A percentile compares a stretch with the other conserved stretches of the same genome.
phyloP scores from a whole-genome alignment of 1,140 invertebrate species.

The Bombus sibiricus region DNA sequence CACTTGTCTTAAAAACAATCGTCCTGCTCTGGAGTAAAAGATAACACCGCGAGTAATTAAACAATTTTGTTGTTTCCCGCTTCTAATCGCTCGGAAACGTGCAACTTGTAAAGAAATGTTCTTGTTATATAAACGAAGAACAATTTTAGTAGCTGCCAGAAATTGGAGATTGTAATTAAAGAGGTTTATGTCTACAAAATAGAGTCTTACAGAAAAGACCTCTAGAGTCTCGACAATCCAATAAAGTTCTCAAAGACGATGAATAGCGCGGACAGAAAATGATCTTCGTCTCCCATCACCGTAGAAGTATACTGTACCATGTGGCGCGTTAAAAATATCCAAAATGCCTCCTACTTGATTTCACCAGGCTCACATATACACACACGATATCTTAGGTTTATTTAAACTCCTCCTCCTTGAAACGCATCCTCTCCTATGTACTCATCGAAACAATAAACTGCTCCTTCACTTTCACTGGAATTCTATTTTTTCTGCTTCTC shows the following conservation, averaged over 20 bases:
- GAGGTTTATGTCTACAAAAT: too few species aligned
- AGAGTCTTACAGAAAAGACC: background rate
- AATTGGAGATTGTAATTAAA: background rate
- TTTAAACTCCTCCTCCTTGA: background rate
- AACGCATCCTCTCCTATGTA: too few species aligned
- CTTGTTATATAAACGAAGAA: background rate
- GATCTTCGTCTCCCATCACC: background rate
- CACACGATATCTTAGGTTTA: background rate
- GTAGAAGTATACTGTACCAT: background rate
- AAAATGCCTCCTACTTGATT: conserved; percentile 2
- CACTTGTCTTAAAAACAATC: too few species aligned
- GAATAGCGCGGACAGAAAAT: background rate
- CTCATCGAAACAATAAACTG: background rate
- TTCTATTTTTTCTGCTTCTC: background rate
- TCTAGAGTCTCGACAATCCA: background rate
- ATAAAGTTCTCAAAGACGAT: background rate
- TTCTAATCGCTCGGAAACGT: background rate
- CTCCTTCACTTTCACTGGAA: background rate
- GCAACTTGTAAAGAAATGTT: background rate
- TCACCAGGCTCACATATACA: background rate
- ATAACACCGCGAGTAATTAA: background rate
- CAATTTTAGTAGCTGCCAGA: background rate
- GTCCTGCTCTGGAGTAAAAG: background rate
- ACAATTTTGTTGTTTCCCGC: background rate
- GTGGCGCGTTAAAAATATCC: conserved; percentile 7